These are phyloP conservation scores for Dicaeum eximium DNA, from an alignment of 2,113 vertebrate genomes.

Conservation along the genomic window DNA sequence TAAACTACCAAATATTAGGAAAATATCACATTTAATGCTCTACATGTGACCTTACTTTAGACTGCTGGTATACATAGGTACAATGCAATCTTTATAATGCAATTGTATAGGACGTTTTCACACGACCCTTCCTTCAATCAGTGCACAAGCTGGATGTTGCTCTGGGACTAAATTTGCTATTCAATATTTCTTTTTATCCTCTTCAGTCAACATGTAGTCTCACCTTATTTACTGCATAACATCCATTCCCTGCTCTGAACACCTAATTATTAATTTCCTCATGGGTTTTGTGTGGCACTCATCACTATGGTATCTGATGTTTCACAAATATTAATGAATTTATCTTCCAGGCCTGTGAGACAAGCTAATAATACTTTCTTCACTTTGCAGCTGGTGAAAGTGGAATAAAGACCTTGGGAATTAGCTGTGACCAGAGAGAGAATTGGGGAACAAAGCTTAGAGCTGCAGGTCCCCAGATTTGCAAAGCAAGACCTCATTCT, in stretches of 20 bases:
- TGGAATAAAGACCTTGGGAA: background rate
- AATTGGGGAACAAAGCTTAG: background rate
- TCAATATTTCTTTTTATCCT: slow-evolving; percentile 46
- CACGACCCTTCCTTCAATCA: background rate
- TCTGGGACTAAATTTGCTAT: slow-evolving; percentile 12
- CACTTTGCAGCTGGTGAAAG: background rate
- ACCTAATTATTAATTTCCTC: slow-evolving; percentile 25
- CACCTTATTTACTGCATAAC: slow-evolving; percentile 35
- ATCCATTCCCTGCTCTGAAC: slow-evolving; percentile 7
- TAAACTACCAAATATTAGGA: background rate
- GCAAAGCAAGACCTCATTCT: background rate
- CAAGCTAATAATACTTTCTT: background rate
- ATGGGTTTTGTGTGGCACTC: background rate
- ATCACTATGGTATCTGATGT: background rate
- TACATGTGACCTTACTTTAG: background rate
- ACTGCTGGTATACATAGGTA: background rate
- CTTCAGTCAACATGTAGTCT: background rate
- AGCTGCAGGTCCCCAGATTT: background rate
- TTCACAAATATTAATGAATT: slow-evolving; percentile 35
- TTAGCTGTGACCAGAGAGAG: background rate
- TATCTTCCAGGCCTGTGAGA: background rate
- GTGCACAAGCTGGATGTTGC: background rate
- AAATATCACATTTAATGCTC: background rate
- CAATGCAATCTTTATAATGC: background rate
- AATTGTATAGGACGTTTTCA: background rate